These are phyloP conservation scores for Ptychobarbus kaznakovi DNA, from an alignment of 2,797 vertebrate genomes.

Conservation along the genomic window DNA sequence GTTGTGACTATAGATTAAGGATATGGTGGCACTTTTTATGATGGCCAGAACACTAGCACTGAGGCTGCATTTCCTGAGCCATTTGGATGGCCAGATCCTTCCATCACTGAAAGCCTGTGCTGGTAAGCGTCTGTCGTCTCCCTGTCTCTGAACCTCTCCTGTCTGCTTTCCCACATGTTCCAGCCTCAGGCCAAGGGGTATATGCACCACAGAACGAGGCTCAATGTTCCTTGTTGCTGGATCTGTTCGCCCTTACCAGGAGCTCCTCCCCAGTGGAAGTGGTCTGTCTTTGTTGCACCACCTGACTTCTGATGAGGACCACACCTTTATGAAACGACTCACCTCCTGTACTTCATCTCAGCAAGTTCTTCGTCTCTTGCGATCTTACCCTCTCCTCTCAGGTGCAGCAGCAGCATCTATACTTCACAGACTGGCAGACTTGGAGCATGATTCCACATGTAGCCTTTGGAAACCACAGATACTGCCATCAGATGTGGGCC, in stretches of 20 bases:
- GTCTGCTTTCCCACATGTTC: constrained; percentile 55
- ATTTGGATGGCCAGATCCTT: constrained; percentile 44
- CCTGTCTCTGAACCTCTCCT: constrained; percentile 47
- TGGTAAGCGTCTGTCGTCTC: constrained; percentile 54
- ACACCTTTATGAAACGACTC: constrained; percentile 71
- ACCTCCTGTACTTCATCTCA: constrained; percentile 70
- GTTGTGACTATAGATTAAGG: constrained; percentile 33
- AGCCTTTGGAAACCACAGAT: constrained; percentile 71
- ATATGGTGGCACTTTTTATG: constrained; percentile 40
- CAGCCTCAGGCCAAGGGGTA: constrained; percentile 50
- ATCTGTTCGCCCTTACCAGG: constrained; percentile 68
- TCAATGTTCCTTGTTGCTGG: constrained; percentile 67
- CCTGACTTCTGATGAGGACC: constrained; percentile 69
- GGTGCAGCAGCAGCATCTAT: constrained; percentile 80
- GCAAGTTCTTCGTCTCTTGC: constrained; percentile 81
- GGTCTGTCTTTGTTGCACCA: constrained; percentile 66
- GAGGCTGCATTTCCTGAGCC: constrained; percentile 60
- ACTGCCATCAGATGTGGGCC: constrained; percentile 75
- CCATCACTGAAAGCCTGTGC: constrained; percentile 16
- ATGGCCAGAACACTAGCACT: constrained; percentile 74
- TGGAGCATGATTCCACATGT: constrained; percentile 70
- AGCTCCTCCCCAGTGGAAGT: constrained; percentile 61
- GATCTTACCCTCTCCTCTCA: constrained; percentile 72
- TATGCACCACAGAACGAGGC: constrained; percentile 70
- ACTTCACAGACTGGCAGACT: constrained; percentile 83